These are phyloP conservation scores for Chunga burmeisteri DNA, from an alignment of 2,113 vertebrate species.

Conservation along the genomic window DNA sequence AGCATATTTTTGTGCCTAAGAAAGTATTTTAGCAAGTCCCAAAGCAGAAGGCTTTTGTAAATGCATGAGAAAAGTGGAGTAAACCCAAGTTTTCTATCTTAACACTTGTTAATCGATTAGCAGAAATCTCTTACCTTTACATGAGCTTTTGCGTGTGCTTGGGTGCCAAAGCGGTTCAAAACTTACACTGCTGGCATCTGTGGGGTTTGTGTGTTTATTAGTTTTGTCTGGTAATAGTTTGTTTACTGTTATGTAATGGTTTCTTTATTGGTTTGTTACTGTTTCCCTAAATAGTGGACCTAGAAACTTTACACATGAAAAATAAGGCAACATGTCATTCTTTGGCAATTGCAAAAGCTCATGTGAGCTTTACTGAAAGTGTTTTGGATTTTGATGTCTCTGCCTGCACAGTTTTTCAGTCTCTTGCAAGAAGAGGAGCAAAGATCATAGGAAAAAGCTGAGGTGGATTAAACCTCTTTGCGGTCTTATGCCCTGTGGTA, in stretches of 20 bases:
- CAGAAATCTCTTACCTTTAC: neutral
- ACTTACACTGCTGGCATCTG: neutral
- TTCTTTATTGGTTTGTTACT: neutral
- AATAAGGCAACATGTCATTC: neutral
- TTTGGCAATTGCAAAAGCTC: neutral
- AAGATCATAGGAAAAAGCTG: neutral
- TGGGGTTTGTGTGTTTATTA: neutral
- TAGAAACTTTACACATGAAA: neutral
- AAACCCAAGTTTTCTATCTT: neutral
- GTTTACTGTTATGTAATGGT: neutral
- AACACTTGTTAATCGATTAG: neutral
- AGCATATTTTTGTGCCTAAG: neutral
- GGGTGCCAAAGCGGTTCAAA: neutral
- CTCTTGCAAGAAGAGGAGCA: neutral
- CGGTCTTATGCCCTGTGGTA: neutral
- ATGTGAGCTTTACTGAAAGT: neutral
- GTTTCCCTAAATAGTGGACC: neutral
- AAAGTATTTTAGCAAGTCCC: neutral
- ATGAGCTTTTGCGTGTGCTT: neutral
- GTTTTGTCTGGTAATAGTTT: neutral
- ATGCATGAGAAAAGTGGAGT: neutral
- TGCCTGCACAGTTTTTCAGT: neutral
- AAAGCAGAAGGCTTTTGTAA: neutral
- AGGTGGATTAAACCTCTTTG: neutral
- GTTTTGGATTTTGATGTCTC: neutral